Percentiles rank a stretch among this genome's conserved stretches.
phyloP scores from a whole-genome alignment of 2,888 invertebrate genomes.

The Synergus japonicus region DNA sequence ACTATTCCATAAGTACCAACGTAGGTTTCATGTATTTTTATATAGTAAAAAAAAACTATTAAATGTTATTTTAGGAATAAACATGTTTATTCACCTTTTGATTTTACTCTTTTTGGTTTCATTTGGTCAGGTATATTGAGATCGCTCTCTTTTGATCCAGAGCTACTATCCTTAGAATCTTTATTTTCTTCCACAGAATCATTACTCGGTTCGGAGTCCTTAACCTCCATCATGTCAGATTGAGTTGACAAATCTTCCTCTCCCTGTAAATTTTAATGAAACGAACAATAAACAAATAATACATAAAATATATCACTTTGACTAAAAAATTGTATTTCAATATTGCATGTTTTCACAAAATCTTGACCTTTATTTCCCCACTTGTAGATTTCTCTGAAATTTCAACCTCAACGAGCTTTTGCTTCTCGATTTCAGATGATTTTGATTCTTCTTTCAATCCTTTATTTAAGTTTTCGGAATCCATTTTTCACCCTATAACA shows the following conservation, averaged over 20 bases:
- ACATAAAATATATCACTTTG: not conserved
- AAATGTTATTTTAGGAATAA: not conserved
- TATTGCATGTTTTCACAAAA: not conserved
- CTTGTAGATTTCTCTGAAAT: not conserved
- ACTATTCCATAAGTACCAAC: too few relatives aligned
- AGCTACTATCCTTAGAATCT: not conserved
- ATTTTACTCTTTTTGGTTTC: slow-evolving; percentile 8
- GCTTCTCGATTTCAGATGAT: not conserved
- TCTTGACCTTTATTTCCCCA: not conserved
- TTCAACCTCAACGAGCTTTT: not conserved
- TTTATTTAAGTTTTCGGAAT: not conserved
- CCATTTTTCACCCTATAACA: not conserved
- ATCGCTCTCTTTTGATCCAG: not conserved
- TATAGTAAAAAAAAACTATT: not conserved
- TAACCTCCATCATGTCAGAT: not conserved
- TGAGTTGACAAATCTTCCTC: not conserved
- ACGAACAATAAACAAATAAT: not conserved
- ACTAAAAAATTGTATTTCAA: not conserved
- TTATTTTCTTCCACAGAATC: not conserved
- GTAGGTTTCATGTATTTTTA: not conserved
- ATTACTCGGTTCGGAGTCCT: not conserved
- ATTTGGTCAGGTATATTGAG: not conserved
- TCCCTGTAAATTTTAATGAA: not conserved
- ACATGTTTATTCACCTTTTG: slow-evolving; percentile 7
- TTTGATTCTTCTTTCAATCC: not conserved